Conservation (phyloP, 2,888 invertebrate genomes). For the Xylota segnis region DNA sequence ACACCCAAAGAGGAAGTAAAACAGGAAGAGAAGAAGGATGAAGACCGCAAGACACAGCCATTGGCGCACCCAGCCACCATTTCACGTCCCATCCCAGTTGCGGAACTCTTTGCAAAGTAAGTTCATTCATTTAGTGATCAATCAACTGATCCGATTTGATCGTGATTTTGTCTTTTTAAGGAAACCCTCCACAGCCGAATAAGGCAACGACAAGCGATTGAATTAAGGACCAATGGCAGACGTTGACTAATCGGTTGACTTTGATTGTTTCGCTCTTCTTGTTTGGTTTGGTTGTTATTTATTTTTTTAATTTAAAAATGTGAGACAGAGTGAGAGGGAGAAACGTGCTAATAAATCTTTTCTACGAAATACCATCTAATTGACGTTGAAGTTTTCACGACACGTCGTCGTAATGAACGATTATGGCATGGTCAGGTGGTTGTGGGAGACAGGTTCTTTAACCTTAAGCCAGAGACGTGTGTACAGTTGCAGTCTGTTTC, state of each 20-base stretch:
- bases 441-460: background rate
- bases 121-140: conserved; percentile 32
- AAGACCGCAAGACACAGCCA: conserved; percentile 47
- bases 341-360: conserved; percentile 56
- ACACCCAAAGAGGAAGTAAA: conserved; percentile 59
- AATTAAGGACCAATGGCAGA: conserved; percentile 38
- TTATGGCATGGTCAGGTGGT: conserved; percentile 14
- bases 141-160: conserved; percentile 42
- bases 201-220: conserved; percentile 25
- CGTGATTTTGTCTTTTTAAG: conserved; percentile 56
- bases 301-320: conserved; percentile 28
- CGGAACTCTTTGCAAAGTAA: conserved; percentile 80
- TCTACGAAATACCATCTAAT: conserved; percentile 41
- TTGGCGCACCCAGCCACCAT: conserved; percentile 72
- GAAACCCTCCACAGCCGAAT: conserved; percentile 51
- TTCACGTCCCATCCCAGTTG: conserved; percentile 80
- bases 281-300: conserved; percentile 23
- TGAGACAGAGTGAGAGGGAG: conserved; percentile 1
- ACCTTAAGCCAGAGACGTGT: background rate
- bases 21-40: conserved; percentile 50
- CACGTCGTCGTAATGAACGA: conserved; percentile 27
- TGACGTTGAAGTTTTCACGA: conserved; percentile 22
- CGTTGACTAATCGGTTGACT: conserved; percentile 26
- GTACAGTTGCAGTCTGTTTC: background rate
- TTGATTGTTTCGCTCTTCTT: background rate